Conservation (phyloP, 2,888 invertebrate genomes). For the Cybosia mesomella region DNA sequence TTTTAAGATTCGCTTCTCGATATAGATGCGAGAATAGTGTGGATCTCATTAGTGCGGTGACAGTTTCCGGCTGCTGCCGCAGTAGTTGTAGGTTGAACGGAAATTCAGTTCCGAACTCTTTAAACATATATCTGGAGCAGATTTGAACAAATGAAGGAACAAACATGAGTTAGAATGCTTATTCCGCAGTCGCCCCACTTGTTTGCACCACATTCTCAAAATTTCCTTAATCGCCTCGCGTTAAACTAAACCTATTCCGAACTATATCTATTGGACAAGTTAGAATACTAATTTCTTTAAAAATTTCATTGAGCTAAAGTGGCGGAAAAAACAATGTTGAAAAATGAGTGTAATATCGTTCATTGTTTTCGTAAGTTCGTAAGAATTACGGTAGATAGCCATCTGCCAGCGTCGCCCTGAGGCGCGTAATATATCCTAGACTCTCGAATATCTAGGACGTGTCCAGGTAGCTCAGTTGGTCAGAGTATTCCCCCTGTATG, state of each 20-base stretch:
- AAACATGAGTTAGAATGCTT: neutral
- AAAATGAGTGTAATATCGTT: no score
- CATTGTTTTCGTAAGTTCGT: no score
- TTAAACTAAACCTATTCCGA: neutral
- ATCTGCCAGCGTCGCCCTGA: no score
- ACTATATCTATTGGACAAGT: no score
- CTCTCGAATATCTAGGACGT: no score
- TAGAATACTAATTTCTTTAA: no score
- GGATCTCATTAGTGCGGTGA: neutral
- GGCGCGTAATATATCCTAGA: no score
- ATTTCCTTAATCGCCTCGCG: neutral
- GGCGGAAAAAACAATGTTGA: no score
- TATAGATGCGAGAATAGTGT: neutral
- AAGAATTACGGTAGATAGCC: no score
- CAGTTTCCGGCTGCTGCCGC: slow-evolving; percentile 8
- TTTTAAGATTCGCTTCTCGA: neutral
- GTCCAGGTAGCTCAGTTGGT: no score
- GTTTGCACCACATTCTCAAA: neutral
- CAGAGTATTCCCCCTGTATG: no score
- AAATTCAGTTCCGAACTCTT: neutral
- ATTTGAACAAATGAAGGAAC: neutral
- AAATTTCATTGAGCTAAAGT: no score
- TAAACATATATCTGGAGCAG: neutral
- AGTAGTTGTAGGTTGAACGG: neutral
- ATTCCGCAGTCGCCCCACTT: neutral